These are phyloP conservation scores for Propithecus perrieri DNA, from an alignment of 2,797 vertebrate genomes.

Conservation along the genomic window DNA sequence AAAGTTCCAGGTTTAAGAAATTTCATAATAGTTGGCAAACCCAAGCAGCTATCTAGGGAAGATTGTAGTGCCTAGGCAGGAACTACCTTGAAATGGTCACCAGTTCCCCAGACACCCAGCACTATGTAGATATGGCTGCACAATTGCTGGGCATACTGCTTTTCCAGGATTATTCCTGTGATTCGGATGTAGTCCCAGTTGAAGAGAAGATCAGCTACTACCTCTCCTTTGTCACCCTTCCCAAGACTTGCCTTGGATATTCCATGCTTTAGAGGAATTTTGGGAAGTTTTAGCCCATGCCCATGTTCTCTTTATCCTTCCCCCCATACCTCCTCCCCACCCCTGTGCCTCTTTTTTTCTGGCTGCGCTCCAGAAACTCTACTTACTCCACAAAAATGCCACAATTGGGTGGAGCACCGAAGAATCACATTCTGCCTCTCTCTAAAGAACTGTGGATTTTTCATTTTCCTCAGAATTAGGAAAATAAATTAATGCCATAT, in stretches of 20 bases:
- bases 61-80: not conserved
- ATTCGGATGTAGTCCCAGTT: not conserved
- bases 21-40: not conserved
- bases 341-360: not conserved
- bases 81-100: not conserved
- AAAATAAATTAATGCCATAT: not conserved
- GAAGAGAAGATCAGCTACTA: not conserved
- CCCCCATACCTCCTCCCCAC: rapidly evolving
- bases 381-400: not conserved
- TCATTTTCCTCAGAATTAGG: not conserved
- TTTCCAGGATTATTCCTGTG: not conserved
- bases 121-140: not conserved
- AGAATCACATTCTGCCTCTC: not conserved
- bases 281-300: not conserved
- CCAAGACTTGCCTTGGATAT: not conserved
- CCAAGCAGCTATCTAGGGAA: no score
- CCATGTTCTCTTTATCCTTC: not conserved
- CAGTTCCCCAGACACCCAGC: not conserved
- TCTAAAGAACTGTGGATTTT: not conserved
- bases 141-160: not conserved
- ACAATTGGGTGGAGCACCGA: not conserved
- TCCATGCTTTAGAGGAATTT: not conserved
- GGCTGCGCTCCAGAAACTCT: not conserved
- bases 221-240: not conserved
- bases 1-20: not conserved